Percentiles rank a stretch among this genome's conserved stretches.
phyloP scores from a whole-genome alignment of 2,888 invertebrate genomes.

The Hydrotaea diabolus region DNA sequence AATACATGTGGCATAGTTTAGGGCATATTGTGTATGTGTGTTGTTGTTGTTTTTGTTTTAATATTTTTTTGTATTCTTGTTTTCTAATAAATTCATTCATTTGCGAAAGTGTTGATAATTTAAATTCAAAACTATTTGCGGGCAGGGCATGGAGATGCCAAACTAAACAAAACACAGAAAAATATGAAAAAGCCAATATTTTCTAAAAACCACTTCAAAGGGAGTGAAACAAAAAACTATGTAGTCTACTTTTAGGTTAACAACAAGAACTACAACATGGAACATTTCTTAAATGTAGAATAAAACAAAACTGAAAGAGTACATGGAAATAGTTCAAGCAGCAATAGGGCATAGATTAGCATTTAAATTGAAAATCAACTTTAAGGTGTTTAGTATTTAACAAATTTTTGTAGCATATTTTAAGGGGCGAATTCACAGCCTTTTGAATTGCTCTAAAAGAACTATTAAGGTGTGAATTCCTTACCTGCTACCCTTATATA shows the following conservation, averaged over 20 bases:
- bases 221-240: background rate
- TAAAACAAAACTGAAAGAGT: background rate
- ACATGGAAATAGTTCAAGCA: background rate
- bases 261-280: too few species aligned
- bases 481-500: too few species aligned
- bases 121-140: slow-evolving; percentile 35
- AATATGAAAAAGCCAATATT: too few species aligned
- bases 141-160: background rate
- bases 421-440: too few species aligned
- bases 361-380: slow-evolving; percentile 2
- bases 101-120: slow-evolving; percentile 36
- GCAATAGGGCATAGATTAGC: background rate
- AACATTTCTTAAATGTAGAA: too few species aligned
- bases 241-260: background rate
- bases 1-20: slow-evolving; percentile 65
- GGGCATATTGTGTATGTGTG: background rate
- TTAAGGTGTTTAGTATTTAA: too few species aligned
- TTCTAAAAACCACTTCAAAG: slow-evolving; percentile 14
- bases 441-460: too few species aligned
- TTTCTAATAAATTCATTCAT: slow-evolving; percentile 6
- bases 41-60: too few species aligned
- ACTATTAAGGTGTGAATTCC: too few species aligned
- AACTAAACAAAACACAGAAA: too few species aligned
- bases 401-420: too few species aligned
- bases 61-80: background rate